phyloP scores from a whole-genome alignment of 2,113 vertebrate species.

The Chionodraco myersi region DNA sequence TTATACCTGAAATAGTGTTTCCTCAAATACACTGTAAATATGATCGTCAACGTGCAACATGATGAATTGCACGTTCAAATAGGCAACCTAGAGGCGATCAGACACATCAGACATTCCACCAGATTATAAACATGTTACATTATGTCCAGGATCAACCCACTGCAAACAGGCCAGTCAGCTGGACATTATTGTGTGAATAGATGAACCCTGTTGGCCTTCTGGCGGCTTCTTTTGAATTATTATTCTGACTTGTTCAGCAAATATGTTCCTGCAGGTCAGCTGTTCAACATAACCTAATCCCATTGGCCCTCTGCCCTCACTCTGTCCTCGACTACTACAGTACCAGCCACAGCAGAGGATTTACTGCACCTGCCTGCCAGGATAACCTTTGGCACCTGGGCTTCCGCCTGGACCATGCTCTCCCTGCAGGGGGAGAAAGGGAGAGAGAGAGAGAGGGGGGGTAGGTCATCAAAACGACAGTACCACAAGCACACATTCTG shows the following conservation, averaged over 20 bases:
- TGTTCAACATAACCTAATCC: conserved; percentile 59
- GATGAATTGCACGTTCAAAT: background rate
- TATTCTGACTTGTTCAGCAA: background rate
- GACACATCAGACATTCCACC: background rate
- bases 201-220: background rate
- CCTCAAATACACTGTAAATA: background rate
- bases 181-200: background rate
- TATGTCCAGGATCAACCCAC: background rate
- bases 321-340: conserved; percentile 72
- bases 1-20: conserved; percentile 51
- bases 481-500: conserved; percentile 52
- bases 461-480: conserved; percentile 50
- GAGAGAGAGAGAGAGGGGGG: background rate
- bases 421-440: conserved; percentile 82
- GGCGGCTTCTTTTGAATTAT: background rate
- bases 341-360: conserved; percentile 88
- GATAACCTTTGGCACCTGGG: conserved; percentile 99
- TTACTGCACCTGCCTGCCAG: conserved; percentile 99
- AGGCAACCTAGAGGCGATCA: background rate
- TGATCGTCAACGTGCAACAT: background rate
- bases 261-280: background rate
- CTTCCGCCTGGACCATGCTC: conserved; percentile 90
- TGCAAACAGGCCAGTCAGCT: background rate
- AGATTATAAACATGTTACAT: background rate
- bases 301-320: conserved; percentile 53